These are phyloP conservation scores for Frankliniella fusca DNA, from an alignment of 2,888 invertebrate species.

Conservation along the genomic window DNA sequence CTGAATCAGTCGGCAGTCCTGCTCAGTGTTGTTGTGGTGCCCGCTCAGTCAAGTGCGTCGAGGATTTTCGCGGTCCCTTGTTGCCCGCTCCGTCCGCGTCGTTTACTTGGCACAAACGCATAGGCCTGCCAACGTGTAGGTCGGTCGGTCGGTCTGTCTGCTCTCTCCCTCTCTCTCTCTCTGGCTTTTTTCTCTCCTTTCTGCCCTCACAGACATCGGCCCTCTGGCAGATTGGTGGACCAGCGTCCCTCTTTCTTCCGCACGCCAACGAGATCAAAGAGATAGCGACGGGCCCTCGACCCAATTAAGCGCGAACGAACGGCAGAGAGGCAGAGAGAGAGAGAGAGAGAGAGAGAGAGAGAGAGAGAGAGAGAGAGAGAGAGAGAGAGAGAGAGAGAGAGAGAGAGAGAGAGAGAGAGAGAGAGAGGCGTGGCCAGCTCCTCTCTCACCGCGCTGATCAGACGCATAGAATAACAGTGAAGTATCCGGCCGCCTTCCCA, in stretches of 20 bases:
- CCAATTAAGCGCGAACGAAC: neutral
- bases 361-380: constrained; percentile 16
- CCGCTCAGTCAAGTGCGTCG: too few species aligned
- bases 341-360: neutral
- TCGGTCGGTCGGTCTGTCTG: too few species aligned
- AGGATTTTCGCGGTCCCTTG: too few species aligned
- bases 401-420: constrained; percentile 6
- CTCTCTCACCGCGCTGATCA: too few species aligned
- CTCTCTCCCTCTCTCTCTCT: constrained; percentile 27
- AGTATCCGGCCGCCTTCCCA: too few species aligned
- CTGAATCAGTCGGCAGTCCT: too few species aligned
- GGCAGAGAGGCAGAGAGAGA: neutral
- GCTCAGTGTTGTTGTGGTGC: too few species aligned
- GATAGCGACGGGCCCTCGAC: neutral
- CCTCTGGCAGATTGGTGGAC: neutral
- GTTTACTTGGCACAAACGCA: too few species aligned
- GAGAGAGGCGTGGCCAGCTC: neutral
- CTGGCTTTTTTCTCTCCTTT: neutral
- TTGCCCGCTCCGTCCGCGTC: too few species aligned
- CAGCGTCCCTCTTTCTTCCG: too few species aligned
- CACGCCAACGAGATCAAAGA: constrained; percentile 3
- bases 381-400: constrained; percentile 14
- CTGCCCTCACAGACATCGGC: neutral
- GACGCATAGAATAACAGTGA: too few species aligned
- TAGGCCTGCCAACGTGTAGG: too few species aligned